Evolutionary conservation across 2,888 invertebrate genomes (phyloP).

Genomic region (Spilarctia lutea): DNA sequence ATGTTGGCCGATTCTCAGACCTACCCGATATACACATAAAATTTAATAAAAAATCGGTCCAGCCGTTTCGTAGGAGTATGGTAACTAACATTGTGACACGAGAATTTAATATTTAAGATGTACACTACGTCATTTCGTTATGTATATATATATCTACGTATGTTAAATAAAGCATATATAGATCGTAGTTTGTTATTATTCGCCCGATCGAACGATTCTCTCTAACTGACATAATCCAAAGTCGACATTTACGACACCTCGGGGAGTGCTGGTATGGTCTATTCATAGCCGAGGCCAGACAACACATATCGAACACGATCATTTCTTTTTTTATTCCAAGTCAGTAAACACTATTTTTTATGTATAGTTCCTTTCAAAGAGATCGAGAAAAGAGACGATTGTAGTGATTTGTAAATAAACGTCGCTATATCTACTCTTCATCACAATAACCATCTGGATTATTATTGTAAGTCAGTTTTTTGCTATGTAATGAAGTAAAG

Average conservation of each 20-base stretch:
- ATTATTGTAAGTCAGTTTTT: background rate
- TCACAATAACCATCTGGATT: background rate
- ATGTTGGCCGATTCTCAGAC: too few species aligned
- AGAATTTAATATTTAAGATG: too few species aligned
- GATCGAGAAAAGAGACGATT: background rate
- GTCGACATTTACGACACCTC: slow-evolving; percentile 27
- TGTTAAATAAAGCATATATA: slow-evolving; percentile 6
- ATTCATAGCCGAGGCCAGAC: slow-evolving; percentile 25
- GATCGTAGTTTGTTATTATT: slow-evolving; percentile 16
- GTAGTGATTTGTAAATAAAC: background rate
- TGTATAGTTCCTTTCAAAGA: background rate
- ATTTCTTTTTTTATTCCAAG: slow-evolving; percentile 12
- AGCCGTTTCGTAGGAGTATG: too few species aligned
- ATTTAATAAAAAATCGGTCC: too few species aligned
- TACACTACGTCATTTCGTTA: background rate
- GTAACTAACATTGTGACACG: too few species aligned
- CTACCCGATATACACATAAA: too few species aligned
- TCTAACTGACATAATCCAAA: slow-evolving; percentile 17
- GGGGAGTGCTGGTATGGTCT: slow-evolving; percentile 22
- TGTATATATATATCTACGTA: too few species aligned
- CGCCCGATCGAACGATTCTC: slow-evolving; percentile 10
- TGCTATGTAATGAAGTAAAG: background rate
- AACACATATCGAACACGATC: slow-evolving; percentile 30
- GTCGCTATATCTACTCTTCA: background rate
- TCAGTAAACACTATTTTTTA: slow-evolving; percentile 3